A percentile compares a stretch with the other conserved stretches of the same genome.
These are phyloP conservation scores for Drosophila prolongata DNA, from an alignment of 2,888 invertebrate genomes.

Conservation along the genomic window DNA sequence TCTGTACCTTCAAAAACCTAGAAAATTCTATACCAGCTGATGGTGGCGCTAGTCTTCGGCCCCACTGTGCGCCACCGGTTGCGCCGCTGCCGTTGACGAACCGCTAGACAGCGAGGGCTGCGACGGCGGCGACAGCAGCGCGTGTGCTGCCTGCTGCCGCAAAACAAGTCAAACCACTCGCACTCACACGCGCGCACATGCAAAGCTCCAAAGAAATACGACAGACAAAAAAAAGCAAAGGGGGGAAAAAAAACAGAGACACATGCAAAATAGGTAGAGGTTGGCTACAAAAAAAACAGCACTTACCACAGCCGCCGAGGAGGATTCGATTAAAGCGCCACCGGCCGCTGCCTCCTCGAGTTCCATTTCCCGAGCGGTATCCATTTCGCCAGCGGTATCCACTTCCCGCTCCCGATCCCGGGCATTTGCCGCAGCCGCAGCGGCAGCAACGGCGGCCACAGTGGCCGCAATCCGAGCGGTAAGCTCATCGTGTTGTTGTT, in stretches of 20 bases:
- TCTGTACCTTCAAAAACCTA: not conserved
- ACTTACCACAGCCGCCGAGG: slow-evolving; percentile 78
- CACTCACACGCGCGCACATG: slow-evolving; percentile 35
- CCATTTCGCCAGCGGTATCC: slow-evolving; percentile 50
- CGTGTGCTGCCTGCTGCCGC: slow-evolving; percentile 72
- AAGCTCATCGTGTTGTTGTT: slow-evolving; percentile 49
- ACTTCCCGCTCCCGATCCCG: slow-evolving; percentile 53
- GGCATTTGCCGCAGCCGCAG: slow-evolving; percentile 64
- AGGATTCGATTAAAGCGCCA: slow-evolving; percentile 32
- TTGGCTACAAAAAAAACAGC: not conserved
- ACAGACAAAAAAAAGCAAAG: slow-evolving; percentile 35
- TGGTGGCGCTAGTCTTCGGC: not conserved
- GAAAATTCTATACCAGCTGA: not conserved
- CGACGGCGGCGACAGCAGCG: slow-evolving; percentile 60
- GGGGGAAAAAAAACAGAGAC: slow-evolving; percentile 12
- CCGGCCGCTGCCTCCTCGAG: slow-evolving; percentile 31
- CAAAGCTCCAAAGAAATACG: slow-evolving; percentile 64
- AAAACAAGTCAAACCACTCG: slow-evolving; percentile 78
- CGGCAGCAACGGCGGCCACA: slow-evolving; percentile 66
- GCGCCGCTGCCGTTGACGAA: slow-evolving; percentile 56
- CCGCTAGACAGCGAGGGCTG: slow-evolving; percentile 57
- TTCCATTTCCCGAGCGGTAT: slow-evolving; percentile 43
- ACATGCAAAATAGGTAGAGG: slow-evolving; percentile 30
- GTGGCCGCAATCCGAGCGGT: slow-evolving; percentile 69
- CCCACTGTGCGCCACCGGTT: slow-evolving; percentile 69